A percentile compares a stretch with the other conserved stretches of the same genome.
phyloP scores from a whole-genome alignment of 1,140 invertebrate genomes.

The Drosophila tristis region DNA sequence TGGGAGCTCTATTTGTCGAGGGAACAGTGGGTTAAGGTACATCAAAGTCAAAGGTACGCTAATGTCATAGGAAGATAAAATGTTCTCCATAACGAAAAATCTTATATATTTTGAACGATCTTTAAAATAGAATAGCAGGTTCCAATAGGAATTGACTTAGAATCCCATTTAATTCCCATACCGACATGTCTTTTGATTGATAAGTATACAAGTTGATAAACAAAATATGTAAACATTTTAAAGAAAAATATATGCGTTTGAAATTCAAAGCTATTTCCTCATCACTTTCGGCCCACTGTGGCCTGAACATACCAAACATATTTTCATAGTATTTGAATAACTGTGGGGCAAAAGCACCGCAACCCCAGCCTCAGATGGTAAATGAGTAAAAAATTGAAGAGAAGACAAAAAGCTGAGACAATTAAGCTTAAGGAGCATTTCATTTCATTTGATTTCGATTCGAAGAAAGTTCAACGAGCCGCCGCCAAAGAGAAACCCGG shows the following conservation, averaged over 20 bases:
- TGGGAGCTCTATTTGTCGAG: constrained; percentile 46
- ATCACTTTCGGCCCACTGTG: constrained; percentile 37
- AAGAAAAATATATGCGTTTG: no score
- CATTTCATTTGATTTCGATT: constrained; percentile 68
- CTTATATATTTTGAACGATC: no score
- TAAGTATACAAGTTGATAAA: no score
- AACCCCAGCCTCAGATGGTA: constrained; percentile 52
- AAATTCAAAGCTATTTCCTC: not conserved
- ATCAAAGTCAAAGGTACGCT: not conserved
- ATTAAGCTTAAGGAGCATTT: constrained; percentile 83
- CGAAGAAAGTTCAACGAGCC: constrained; percentile 69
- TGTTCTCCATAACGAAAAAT: no score
- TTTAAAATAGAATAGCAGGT: no score
- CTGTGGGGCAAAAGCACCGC: constrained; percentile 58
- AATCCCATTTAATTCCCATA: not conserved
- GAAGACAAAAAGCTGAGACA: constrained; percentile 62
- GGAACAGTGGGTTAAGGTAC: constrained; percentile 41
- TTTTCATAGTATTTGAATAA: constrained; percentile 78
- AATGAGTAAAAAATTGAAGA: constrained; percentile 76
- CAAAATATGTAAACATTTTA: no score
- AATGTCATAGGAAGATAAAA: not conserved
- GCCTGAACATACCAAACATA: constrained; percentile 50
- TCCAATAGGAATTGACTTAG: no score
- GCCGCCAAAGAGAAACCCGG: constrained; percentile 66
- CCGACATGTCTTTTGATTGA: not conserved